Conservation (phyloP, 2,113 vertebrate genomes). For the Ondatra zibethicus region DNA sequence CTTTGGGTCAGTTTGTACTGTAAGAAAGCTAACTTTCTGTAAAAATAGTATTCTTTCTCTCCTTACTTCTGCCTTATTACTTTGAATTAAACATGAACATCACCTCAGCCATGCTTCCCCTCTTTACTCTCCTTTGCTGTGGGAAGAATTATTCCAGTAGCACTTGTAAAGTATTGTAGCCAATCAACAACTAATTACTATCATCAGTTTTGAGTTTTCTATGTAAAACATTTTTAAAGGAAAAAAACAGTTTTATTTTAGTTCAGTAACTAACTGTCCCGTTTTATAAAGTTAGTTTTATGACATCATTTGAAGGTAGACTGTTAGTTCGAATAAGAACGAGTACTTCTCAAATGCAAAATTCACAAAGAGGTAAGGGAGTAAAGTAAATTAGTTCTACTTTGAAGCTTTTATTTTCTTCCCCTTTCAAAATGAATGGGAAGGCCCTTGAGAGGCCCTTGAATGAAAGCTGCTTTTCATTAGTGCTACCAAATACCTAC, state of each 20-base stretch:
- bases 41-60: constrained; percentile 1
- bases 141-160: background rate
- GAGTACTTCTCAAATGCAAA: constrained; percentile 66
- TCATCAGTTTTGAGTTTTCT: background rate
- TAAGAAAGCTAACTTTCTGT: constrained; percentile 44
- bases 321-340: constrained; percentile 61
- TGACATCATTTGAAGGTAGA: constrained; percentile 50
- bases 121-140: background rate
- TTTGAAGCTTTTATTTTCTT: constrained; percentile 90
- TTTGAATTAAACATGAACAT: background rate
- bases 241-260: background rate
- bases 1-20: constrained; percentile 31
- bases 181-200: background rate
- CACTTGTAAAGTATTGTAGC: background rate
- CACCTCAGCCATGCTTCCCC: background rate
- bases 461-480: constrained; percentile 90
- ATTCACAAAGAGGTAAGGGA: constrained; percentile 83
- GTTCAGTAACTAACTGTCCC: constrained; percentile 29
- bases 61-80: background rate
- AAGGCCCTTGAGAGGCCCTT: constrained; percentile 85
- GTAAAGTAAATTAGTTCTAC: constrained; percentile 89
- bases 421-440: constrained; percentile 85
- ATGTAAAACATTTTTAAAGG: constrained; percentile 18
- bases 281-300: constrained; percentile 46
- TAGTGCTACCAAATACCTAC: constrained; percentile 86